Evolutionary conservation across 2,113 vertebrate genomes (phyloP), one percentile per base, ranked within the genome.

Genomic region (Brachypteracias leptosomus): DNA sequence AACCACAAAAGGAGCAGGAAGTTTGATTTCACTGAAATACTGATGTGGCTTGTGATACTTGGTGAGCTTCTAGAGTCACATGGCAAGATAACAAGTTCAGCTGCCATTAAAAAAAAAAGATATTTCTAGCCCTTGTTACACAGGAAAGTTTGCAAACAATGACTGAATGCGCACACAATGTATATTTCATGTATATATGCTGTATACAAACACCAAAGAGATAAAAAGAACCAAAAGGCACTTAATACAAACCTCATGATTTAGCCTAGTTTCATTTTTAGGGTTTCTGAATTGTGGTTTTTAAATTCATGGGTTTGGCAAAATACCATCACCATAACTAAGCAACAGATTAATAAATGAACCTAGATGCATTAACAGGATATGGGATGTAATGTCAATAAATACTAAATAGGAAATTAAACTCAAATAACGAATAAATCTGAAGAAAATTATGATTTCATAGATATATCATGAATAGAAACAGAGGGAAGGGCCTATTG

Each of bases 361-460:
- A 68, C 76, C 66, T 85, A 82, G 77, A 93, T 58, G 54, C 70
- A 70, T 72, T 84, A 89, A 44, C 33, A 90, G 73, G 83, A 87
- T 57, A 52, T 71, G 57, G 44, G 86, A 84, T 44, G 72, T 36
- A 95, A 74, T 44, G 76, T 63, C 65, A 85, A 89, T 82, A 94
- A 92, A 81, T 65, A 91, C 24, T 72, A 89, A 17, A 89, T 59
- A 47, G 59, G 61, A 94, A 96, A 82, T 72, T 17, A 87, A 87
- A 82, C 68, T 81, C 29, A 92, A 82, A 94, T 91, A 92, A 78
- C 52, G 57, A 93, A 85, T 72, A 91, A 16, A 68, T 72, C 59
- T 74, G 52, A 77, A 68, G 74, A 84, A 92, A 87, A 90, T 36
- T 0, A 16, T 68, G 14, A 87, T 62, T 82, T 79, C 58, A 85